Conservation (phyloP, 2,797 vertebrate species). For the Phyllotis vaccarum region DNA sequence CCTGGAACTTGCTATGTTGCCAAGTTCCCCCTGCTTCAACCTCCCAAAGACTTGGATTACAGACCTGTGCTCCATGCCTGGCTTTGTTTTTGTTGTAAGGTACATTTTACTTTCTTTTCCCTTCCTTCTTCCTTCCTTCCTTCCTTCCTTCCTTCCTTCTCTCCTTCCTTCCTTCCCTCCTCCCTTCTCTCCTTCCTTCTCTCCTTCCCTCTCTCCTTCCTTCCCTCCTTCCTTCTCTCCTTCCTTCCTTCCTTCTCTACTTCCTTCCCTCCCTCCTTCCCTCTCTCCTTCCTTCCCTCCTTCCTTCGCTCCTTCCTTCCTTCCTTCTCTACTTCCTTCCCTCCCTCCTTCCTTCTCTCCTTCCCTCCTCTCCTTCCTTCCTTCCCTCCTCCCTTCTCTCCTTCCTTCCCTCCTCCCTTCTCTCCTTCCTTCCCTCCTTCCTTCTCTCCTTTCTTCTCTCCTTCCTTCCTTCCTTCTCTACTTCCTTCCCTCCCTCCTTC, state of each 20-base stretch:
- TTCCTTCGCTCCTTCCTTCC: too few relatives aligned
- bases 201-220: accelerated
- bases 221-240: accelerated
- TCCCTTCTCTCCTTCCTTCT: accelerated
- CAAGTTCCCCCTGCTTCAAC: not conserved
- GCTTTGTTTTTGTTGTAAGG: not conserved
- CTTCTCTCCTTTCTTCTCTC: too few relatives aligned
- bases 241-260: accelerated
- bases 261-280: accelerated
- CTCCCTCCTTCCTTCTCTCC: too few relatives aligned
- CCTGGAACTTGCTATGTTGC: not conserved
- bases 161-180: too few relatives aligned
- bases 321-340: too few relatives aligned
- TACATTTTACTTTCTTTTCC: not conserved
- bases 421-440: too few relatives aligned
- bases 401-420: too few relatives aligned
- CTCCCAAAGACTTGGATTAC: not conserved
- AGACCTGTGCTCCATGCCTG: not conserved
- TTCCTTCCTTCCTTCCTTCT: not conserved
- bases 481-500: too few relatives aligned
- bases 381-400: too few relatives aligned
- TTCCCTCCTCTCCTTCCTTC: too few relatives aligned
- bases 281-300: too few relatives aligned
- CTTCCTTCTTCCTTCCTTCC: not conserved
- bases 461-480: too few relatives aligned